Percentiles rank a stretch among this genome's conserved stretches.
Evolutionary conservation across 2,113 vertebrate species (phyloP).

Genomic region (Archilochus colubris): DNA sequence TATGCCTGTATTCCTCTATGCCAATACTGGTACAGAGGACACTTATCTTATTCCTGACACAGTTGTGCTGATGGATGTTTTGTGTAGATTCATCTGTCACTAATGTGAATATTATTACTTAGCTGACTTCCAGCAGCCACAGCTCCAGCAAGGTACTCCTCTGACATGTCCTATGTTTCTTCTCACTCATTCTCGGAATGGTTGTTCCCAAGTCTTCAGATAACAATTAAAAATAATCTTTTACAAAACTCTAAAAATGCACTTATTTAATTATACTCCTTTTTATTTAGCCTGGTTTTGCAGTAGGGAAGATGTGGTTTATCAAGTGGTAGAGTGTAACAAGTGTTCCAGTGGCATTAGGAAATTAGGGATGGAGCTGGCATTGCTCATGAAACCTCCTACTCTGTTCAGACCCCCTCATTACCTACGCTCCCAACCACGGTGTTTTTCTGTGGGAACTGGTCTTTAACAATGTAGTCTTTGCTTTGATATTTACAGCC

Average conservation of each 20-base stretch:
- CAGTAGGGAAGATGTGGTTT: not conserved
- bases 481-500: slow-evolving; percentile 9
- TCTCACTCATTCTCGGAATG: not conserved
- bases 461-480: slow-evolving; percentile 39
- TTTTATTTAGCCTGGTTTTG: not conserved
- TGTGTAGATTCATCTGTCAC: not conserved
- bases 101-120: not conserved
- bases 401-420: not conserved
- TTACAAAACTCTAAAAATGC: not conserved
- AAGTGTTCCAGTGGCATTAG: not conserved
- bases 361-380: not conserved
- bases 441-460: slow-evolving; percentile 56
- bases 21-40: not conserved
- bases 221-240: not conserved
- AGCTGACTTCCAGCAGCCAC: not conserved
- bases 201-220: not conserved
- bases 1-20: not conserved
- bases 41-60: not conserved
- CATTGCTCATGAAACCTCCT: not conserved
- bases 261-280: not conserved
- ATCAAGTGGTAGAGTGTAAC: not conserved
- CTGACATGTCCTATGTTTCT: not conserved
- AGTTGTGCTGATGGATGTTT: not conserved
- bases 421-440: not conserved
- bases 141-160: not conserved